phyloP scores from a whole-genome alignment of 2,113 vertebrate genomes.

The Corythoichthys haematopterus region DNA sequence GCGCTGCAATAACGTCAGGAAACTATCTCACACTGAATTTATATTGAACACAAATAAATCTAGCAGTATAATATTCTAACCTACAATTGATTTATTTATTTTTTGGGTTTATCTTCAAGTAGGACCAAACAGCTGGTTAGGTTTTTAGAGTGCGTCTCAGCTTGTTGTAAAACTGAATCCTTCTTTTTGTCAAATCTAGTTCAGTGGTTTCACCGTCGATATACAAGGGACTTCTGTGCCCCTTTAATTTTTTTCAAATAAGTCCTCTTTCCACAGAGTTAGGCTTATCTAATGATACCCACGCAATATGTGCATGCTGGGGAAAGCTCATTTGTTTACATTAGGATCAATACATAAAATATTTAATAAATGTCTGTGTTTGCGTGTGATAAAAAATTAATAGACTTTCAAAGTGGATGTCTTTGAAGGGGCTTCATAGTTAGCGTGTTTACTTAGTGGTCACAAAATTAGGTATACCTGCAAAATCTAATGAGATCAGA shows the following conservation, averaged over 20 bases:
- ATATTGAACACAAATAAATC: slow-evolving; percentile 3
- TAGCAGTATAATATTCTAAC: neutral
- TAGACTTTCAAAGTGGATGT: no score
- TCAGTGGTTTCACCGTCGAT: slow-evolving; percentile 44
- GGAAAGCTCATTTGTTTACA: slow-evolving; percentile 17
- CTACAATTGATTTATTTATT: neutral
- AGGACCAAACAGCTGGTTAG: neutral
- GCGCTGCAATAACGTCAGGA: neutral
- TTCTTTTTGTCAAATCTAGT: slow-evolving; percentile 40
- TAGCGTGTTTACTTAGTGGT: neutral
- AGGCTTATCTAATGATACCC: slow-evolving; percentile 11
- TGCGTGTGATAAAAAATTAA: neutral
- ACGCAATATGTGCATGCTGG: slow-evolving; percentile 1
- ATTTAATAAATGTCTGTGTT: neutral
- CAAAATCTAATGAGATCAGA: neutral
- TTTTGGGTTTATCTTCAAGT: neutral
- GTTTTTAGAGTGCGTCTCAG: slow-evolving; percentile 15
- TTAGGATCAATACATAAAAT: slow-evolving; percentile 2
- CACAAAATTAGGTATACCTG: neutral
- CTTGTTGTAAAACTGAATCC: slow-evolving; percentile 40
- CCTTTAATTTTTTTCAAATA: slow-evolving; percentile 12
- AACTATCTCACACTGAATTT: neutral
- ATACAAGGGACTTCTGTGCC: slow-evolving; percentile 39
- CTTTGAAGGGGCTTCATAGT: neutral
- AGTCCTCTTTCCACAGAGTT: neutral